A percentile compares a stretch with the other conserved stretches of the same genome.
Conservation (phyloP, 2,888 invertebrate species). For the Rhodophaea formosa region DNA sequence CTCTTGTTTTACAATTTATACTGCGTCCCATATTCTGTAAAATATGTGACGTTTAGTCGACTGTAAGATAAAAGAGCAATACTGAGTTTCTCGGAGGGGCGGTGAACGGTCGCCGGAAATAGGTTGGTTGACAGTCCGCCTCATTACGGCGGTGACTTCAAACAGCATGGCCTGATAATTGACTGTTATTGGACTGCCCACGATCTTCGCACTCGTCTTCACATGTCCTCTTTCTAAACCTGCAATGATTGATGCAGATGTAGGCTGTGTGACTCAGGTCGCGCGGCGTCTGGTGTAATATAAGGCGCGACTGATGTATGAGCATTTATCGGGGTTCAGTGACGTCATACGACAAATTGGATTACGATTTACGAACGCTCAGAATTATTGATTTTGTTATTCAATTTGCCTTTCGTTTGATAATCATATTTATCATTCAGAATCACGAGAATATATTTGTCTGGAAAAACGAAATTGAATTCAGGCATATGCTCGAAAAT, state of each 20-base stretch:
- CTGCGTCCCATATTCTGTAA: conserved; percentile 19
- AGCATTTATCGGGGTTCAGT: conserved; percentile 11
- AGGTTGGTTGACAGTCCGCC: conserved; percentile 23
- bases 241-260: conserved; percentile 1
- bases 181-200: conserved; percentile 26
- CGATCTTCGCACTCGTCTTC: background rate
- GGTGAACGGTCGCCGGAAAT: conserved; percentile 20
- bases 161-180: conserved; percentile 24
- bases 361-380: conserved; percentile 6
- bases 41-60: conserved; percentile 24
- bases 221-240: background rate
- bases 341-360: conserved; percentile 4
- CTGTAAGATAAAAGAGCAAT: conserved; percentile 21
- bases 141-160: conserved; percentile 27
- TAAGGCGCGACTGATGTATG: background rate
- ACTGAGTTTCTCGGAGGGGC: conserved; percentile 19
- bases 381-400: conserved; percentile 10
- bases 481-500: no score
- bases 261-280: conserved; percentile 1
- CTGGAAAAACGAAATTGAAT: background rate
- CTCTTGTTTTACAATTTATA: conserved; percentile 1
- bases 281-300: background rate
- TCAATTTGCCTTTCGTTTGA: conserved; percentile 1
- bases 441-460: no score
- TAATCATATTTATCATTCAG: background rate